Conservation (phyloP, 2,888 invertebrate genomes). For the Epirrhoe tristata region DNA sequence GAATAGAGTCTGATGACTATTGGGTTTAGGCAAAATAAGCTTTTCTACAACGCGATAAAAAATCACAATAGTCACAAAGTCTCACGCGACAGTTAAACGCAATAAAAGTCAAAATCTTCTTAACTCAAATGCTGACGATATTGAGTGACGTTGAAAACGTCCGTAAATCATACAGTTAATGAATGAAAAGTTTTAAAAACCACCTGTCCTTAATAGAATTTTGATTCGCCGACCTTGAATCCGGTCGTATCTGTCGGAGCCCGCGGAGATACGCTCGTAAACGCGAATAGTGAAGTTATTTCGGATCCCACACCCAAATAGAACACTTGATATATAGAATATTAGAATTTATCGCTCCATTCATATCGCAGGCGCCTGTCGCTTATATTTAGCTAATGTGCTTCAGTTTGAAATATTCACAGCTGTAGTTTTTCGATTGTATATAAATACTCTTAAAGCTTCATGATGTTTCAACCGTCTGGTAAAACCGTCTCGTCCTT, state of each 20-base stretch:
- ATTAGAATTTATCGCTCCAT: conserved; percentile 21
- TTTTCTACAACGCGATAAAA: too few species aligned
- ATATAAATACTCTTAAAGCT: not conserved
- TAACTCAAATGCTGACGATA: too few species aligned
- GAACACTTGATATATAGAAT: conserved; percentile 17
- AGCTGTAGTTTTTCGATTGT: not conserved
- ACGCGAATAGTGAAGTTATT: conserved; percentile 28
- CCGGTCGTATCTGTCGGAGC: conserved; percentile 14
- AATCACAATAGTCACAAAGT: too few species aligned
- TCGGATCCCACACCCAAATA: conserved; percentile 6
- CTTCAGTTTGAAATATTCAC: not conserved
- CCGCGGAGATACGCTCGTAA: conserved; percentile 31
- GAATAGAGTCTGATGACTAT: too few species aligned
- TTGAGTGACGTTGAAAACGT: too few species aligned
- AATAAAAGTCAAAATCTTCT: too few species aligned
- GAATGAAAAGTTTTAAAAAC: conserved; percentile 10
- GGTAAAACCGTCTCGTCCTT: too few species aligned
- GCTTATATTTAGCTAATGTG: conserved; percentile 12
- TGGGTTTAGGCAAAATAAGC: too few species aligned
- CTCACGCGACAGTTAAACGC: too few species aligned
- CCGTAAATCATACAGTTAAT: not conserved
- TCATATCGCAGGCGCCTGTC: conserved; percentile 13
- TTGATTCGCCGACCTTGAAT: conserved; percentile 21
- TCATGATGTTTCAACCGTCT: too few species aligned
- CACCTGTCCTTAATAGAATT: not conserved